These are phyloP conservation scores for Parnassius orleans DNA, from an alignment of 2,888 invertebrate species.

Conservation along the genomic window DNA sequence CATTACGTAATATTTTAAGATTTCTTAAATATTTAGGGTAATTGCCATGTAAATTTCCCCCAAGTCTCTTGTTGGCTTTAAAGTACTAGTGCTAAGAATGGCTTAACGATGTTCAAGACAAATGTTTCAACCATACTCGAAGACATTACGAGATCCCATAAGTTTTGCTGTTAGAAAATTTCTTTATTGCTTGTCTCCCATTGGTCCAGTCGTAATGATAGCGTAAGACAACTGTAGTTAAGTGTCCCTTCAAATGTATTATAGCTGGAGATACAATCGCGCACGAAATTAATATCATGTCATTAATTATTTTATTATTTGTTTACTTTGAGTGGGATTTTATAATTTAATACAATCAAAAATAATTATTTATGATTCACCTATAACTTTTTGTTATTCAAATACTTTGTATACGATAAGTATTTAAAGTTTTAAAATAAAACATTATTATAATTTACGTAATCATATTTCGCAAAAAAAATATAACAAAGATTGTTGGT, in stretches of 20 bases:
- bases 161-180: slow-evolving; percentile 29
- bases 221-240: slow-evolving; percentile 29
- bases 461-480: no score
- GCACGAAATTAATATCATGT: neutral
- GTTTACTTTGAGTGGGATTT: no score
- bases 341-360: no score
- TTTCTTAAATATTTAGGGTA: no score
- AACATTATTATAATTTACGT: no score
- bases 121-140: slow-evolving; percentile 20
- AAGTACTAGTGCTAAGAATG: slow-evolving; percentile 14
- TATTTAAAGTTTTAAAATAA: no score
- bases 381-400: neutral
- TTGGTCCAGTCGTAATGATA: slow-evolving; percentile 31
- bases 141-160: slow-evolving; percentile 21
- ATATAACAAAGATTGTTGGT: no score
- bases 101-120: slow-evolving; percentile 23
- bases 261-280: slow-evolving; percentile 19
- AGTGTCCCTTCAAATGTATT: slow-evolving; percentile 27
- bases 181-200: slow-evolving; percentile 30
- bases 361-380: no score
- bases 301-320: no score
- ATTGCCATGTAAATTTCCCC: no score
- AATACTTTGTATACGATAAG: no score
- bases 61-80: slow-evolving; percentile 13
- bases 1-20: no score